Evolutionary conservation across 2,888 invertebrate species (phyloP), one percentile per base, ranked within the genome.

Genomic region (Fragum sueziense): DNA sequence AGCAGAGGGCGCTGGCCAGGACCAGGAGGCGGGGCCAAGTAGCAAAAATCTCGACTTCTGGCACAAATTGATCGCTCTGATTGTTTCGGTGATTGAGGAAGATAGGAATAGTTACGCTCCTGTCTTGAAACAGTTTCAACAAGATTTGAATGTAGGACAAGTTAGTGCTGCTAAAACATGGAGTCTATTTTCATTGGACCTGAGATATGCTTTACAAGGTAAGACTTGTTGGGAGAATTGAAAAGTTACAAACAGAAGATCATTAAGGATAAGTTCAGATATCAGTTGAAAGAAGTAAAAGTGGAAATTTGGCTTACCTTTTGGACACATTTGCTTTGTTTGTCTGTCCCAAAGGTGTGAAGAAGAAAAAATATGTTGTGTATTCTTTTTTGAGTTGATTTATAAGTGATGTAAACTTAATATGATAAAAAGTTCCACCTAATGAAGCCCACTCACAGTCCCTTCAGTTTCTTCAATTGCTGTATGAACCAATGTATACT

Each of bases 81-180:
- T 99, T 87, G 98, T 98, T 72, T 98, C 99, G 82, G 99, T 99
- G 80, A 98, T 99, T 91, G 99, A 99, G 93, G 99, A 99, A 93
- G 99, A 99, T 93, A 96, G 97, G 91, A 99, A 98, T 92, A 98
- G 97, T 93, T 99, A 99, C 93, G 98, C 98, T 31, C 97, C 98
- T 14, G 99, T 99, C 62, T 95, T 99, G 77, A 99, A 99, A 94
- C 99, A 99, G 94, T 99, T 99, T 93, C 99, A 99, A 0, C 98
- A 99, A 93, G 99, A 99, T 93, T 95, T 99, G 80, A 99, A 99
- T 94, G 98, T 99, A 93, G 99, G 99, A 90, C 95, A 99, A 96
- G 94, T 99, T 72, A 99, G 99, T 73, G 99, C 99, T 47, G 97
- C 97, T 34, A 98, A 98, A 14, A 97, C 99, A 96, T 99, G 99